Percentiles rank a stretch among this genome's conserved stretches.
Evolutionary conservation across 2,797 vertebrate genomes (phyloP).

Genomic region (Gambusia yucatana): DNA sequence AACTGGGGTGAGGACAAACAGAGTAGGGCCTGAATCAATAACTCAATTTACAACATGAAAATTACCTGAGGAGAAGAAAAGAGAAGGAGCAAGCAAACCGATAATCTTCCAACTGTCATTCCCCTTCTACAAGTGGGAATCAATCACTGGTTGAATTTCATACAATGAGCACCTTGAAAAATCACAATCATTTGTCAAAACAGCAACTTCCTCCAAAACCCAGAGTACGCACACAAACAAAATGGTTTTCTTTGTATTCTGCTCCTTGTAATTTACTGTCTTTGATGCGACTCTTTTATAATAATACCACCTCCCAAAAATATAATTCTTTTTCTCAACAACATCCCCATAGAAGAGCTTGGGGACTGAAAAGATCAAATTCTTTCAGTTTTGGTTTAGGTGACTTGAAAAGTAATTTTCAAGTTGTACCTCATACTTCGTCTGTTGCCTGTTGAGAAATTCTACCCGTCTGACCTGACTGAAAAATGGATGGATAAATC

Average conservation of each 20-base stretch:
- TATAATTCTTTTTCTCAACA: not conserved
- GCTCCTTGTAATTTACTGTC: slow-evolving; percentile 2
- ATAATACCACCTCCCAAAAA: not conserved
- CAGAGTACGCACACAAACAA: not conserved
- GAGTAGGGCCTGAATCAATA: slow-evolving; percentile 62
- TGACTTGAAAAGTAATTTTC: slow-evolving; percentile 1
- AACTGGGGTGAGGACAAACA: slow-evolving; percentile 62
- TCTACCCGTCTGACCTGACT: not conserved
- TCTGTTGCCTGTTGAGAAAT: not conserved
- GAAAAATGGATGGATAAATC: not conserved
- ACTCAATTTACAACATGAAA: slow-evolving; percentile 74
- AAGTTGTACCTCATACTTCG: not conserved
- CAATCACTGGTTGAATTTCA: slow-evolving; percentile 55
- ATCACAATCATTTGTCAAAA: slow-evolving; percentile 56
- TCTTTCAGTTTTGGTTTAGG: slow-evolving; percentile 5
- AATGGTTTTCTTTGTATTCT: not conserved
- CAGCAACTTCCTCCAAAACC: slow-evolving; percentile 17
- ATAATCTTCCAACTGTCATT: slow-evolving; percentile 62
- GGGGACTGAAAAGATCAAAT: slow-evolving; percentile 1
- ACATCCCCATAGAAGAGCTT: not conserved
- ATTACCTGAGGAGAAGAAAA: slow-evolving; percentile 59
- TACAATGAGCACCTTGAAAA: slow-evolving; percentile 44
- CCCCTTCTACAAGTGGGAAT: slow-evolving; percentile 48
- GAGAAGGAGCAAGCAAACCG: slow-evolving; percentile 56
- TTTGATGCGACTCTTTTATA: not conserved